Evolutionary conservation across 1,140 invertebrate species (phyloP), one percentile per base, ranked within the genome.

Genomic region (Cylas formicarius): DNA sequence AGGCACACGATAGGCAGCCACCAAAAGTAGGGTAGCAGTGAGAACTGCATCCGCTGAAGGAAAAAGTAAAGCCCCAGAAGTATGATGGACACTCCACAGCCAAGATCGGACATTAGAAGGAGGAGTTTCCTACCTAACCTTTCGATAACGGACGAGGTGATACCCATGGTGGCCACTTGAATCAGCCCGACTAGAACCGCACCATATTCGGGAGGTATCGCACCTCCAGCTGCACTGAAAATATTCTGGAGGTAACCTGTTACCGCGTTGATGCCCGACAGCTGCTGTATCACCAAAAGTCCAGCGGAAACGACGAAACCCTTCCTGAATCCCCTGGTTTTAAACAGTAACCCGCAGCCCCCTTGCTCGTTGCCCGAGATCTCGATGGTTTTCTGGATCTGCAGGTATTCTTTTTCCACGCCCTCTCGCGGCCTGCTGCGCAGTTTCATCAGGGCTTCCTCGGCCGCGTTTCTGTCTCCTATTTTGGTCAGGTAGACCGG

Each of bases 241-340:
- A 94, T 90, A 0, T 67, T 56, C 0, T 74, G 73, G 0, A 82
- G 73, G 54, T 90, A 90, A 61, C 90, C 90, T 43, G 89, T 81
- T 14, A 92, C 82, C 1, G 82, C 84, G 53, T 91, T 91, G 13
- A 92, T 85, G 24, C 89, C 86, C 38, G 80, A 81, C 18, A 91
- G 67, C 61, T 92, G 89, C 59, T 92, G 88, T 62, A 91, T 83
- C 35, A 86, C 68, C 84, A 92, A 89, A 1, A 92, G 68, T 10
- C 78, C 77, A 47, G 86, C 74, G 27, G 76, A 79, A 21, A 93
- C 84, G 4, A 80, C 41, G 7, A 90, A 60, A 6, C 80, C 82
- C 62, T 80, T 86, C 10, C 73, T 65, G 53, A 78, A 75, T 2
- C 69, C 62, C 23, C 63, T 64, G 4, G 28, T 19, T 31, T 22